Evolutionary conservation across 1,140 invertebrate species (phyloP).

Genomic region (Scylla paramamosain): DNA sequence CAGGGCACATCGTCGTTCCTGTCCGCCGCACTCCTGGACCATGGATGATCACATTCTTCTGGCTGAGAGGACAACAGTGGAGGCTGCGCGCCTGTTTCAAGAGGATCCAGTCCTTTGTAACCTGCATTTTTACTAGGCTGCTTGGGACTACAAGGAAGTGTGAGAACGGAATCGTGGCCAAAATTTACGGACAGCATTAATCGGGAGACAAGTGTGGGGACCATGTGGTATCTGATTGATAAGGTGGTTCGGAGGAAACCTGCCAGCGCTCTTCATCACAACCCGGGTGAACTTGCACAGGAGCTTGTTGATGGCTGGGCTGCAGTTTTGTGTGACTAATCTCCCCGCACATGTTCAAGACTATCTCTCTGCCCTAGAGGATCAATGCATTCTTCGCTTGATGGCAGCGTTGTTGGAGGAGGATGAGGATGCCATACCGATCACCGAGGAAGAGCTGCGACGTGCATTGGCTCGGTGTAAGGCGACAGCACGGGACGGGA

Average conservation of each 20-base stretch:
- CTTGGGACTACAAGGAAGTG: neutral
- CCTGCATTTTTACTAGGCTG: neutral
- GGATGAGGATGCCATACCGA: neutral
- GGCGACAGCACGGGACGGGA: neutral
- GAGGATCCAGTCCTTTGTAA: neutral
- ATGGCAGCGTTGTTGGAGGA: slow-evolving; percentile 2
- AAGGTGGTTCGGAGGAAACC: neutral
- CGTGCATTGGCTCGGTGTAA: neutral
- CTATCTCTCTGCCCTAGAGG: neutral
- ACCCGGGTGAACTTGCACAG: neutral
- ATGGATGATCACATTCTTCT: neutral
- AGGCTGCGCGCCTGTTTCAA: no score
- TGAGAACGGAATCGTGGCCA: neutral
- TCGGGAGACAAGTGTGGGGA: neutral
- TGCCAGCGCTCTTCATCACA: neutral
- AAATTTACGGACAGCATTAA: neutral
- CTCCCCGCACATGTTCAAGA: neutral
- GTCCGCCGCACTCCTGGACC: no score
- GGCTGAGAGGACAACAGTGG: neutral
- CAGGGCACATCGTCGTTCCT: neutral
- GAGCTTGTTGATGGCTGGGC: neutral
- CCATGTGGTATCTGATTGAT: neutral
- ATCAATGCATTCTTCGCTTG: neutral
- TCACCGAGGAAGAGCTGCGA: neutral
- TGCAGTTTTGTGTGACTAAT: neutral